Evolutionary conservation across 2,797 vertebrate genomes (phyloP), one percentile per base, ranked within the genome.

Genomic region (Xiphophorus birchmanni): DNA sequence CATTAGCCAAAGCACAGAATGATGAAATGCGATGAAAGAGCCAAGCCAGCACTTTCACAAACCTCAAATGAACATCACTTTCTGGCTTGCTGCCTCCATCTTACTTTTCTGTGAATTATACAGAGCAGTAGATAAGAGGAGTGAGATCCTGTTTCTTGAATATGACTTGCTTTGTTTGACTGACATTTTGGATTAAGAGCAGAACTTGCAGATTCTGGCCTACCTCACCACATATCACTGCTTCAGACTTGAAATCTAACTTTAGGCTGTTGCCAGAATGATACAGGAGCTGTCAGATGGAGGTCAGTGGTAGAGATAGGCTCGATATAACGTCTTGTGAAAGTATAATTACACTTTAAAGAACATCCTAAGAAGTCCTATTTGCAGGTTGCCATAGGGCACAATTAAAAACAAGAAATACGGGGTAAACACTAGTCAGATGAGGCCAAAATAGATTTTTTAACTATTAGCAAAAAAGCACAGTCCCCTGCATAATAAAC

Each of bases 11-110:
- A 87, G 88, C 85, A 86, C 78, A 83, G 88, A 93, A 93, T 96
- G 95, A 96, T 96, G 96, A 96, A 96, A 96, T 87, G 67, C 72
- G 86, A 84, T 92, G 95, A 96, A 96, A 96, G 92, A 92, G 93
- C 94, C 84, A 86, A 84, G 84, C 82, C 90, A 93, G 91, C 92
- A 92, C 90, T 94, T 93, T 94, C 94, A 94, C 37, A 93, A 95
- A 93, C 89, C 90, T 91, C 91, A 92, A 86, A 91, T 82, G 89
- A 92, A 87, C 81, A 86, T 81, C 77, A 77, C 67, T 87, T 21
- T 78, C 75, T 77, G 2, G 75, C 78, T 76, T 9, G 75, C 80
- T 74, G 85, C 85, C 78, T 77, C 79, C 82, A 80, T 88, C 84
- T 85, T 29, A 76, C 48, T 85, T 86, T 78, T 76, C 71, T 81